Evolutionary conservation across 1,140 invertebrate genomes (phyloP), one percentile per base, ranked within the genome.

Genomic region (Onthophagus taurus): DNA sequence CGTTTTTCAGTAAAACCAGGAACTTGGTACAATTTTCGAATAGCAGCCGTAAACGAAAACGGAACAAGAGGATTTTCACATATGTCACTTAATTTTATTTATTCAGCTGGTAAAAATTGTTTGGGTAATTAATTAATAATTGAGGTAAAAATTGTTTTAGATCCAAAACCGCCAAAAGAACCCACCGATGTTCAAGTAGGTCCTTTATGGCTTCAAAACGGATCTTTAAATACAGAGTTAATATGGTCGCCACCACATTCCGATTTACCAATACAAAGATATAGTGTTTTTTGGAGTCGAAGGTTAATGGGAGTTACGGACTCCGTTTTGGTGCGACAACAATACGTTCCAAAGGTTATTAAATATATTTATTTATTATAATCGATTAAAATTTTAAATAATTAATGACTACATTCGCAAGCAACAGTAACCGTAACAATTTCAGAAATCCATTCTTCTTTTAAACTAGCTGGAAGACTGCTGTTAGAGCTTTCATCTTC

Each of bases 11-110:
- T 83, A 31, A 76, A 76, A 52, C 78, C 79, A 0, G 83, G 81
- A 12, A 72, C 76, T 12, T 85, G 81, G 81, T 87, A 86, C 59
- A 76, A 83, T 54, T 82, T 85, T 53, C 70, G 83, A 18, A 77
- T 85, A 2, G 81, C 82, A 0, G 77, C 81, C 1, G 73, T 87
- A 0, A 83, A 78, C 57, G 69, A 69, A 1, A 72, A 76, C 45
- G 83, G 84, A 0, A 80, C 79, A 0, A 63, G 72, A 41, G 83
- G 82, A 4, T 85, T 76, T 54, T 84, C 82, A 0, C 56, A 66
- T 11, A 72, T 72, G 0, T 82, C 80, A 5, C 53, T 67, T 4
- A 72, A 75, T 0, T 84, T 84, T 53, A 77, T 70, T 21, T 72
- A 76, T 0, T 66, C 73, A 30, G 72, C 26, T 5, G 44, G 44